Evolutionary conservation across 2,797 vertebrate genomes (phyloP), one percentile per base, ranked within the genome.

Genomic region (Onychomys arenicola): DNA sequence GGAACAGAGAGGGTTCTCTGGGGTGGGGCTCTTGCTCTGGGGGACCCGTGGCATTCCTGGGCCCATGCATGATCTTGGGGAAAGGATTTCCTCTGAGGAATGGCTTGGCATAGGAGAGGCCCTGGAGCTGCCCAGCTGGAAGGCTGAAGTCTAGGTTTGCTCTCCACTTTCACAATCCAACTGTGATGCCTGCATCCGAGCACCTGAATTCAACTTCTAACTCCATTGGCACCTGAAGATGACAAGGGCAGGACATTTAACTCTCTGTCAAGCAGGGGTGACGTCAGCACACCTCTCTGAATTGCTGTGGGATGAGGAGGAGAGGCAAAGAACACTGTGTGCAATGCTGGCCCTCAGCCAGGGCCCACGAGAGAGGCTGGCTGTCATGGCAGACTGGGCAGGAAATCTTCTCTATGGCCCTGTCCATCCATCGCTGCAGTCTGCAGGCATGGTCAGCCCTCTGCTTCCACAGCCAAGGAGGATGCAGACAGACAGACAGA

Each of bases 301-400:
- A 77, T 0, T 13, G 25, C 0, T 12, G 40, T 12, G 59, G 55
- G 57, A n/a, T 9, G 16, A 19, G 37, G 34, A 55, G 75, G 46
- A 4, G 40, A 23, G 11, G 9, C 34, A 63, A 23, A 76, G 75
- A n/a, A 77, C 43, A 49, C 75, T 19, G 40, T 29, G 9, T 13
- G n/a, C 3, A 14, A 49, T 0, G 40, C 75, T 52, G 16, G 49
- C 21, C 1, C 59, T 2, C 2, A 2, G 69, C 1, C 6, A 63
- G 75, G 0, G n/a, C 71, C 0, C 1, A 0, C 4, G 84, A 52
- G 5, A 2, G 84, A 52, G 5, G 5, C n/a, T 6, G 13, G 69
- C 80, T 37, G 4, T 6, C 21, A 27, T 0, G 65, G 25, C 0
- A 2, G 21, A 32, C 25, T 0, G 0, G 5, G 9, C 2, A 1